Base-by-base conservation (phyloP, 2,797 vertebrate species). In the Amblyraja radiata region DNA sequence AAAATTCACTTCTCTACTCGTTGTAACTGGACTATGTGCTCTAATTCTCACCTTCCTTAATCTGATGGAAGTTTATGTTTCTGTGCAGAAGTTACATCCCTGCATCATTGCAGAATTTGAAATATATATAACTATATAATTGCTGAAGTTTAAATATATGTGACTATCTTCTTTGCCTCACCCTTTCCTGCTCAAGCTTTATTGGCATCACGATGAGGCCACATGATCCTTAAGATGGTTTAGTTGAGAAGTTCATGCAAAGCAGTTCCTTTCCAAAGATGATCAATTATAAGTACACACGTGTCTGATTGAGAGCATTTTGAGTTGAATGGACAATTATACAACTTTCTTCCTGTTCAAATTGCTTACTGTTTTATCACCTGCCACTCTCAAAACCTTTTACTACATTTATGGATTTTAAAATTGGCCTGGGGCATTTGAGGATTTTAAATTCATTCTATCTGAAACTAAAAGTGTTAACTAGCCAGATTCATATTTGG, bases 41-140 rank as follows among this genome's bases (percentile, higher is more conserved):
- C 65, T 88, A 88, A 88, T 88, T 88, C n/a, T 88, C 83, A 88
- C 83, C 61, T 88, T 63, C 61, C 9, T 32, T 65, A 21, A 88
- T 88, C 83, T 32, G 58, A 88, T 61, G 58, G 58, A 88, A 88
- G 65, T 86, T 86, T 86, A 28, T 86, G n/a, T n/a, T 86, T 86
- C 8, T 86, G n/a, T 7, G 63, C 63, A 28, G 14, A n/a, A 63
- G 28, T 63, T 88, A n/a, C 61, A 88, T 6, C 14, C 61, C 14
- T 18, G 58, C 18, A 32, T 61, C 77, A 28, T 88, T 65, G 13
- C 61, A 46, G 14, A 65, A 88, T 88, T 63, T 65, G 11, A 86
- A 63, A 28, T 61, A 13, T 54, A 54, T 54, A 5, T 54, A 54
- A 54, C 46, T 3, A 54, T 54, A 32, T 61, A n/a, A 28, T 88